phyloP scores from a whole-genome alignment of 1,140 invertebrate genomes.

The Meteorus sp. region DNA sequence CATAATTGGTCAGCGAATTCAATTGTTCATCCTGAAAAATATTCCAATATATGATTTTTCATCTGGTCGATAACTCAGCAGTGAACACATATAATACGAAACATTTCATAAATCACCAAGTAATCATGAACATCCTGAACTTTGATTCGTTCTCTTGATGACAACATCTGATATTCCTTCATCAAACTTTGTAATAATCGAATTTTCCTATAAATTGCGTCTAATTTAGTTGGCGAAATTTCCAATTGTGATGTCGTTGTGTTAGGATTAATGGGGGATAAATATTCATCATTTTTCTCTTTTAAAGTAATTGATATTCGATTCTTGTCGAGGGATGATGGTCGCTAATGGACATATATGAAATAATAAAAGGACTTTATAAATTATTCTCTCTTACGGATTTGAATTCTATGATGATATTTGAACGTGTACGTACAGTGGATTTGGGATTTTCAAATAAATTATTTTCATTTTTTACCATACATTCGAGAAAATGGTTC shows the following conservation, averaged over 20 bases:
- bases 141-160: slow-evolving; percentile 35
- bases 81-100: too few relatives aligned
- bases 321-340: too few relatives aligned
- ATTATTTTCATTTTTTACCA: slow-evolving; percentile 22
- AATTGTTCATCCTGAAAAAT: slow-evolving; percentile 31
- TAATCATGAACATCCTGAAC: slow-evolving; percentile 40
- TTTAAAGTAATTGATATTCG: too few relatives aligned
- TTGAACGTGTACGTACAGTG: neutral
- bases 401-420: too few relatives aligned
- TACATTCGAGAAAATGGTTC: slow-evolving; percentile 39
- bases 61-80: neutral
- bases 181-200: slow-evolving; percentile 35
- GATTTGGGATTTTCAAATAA: neutral
- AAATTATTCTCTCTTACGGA: too few relatives aligned
- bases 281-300: neutral
- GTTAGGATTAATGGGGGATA: neutral
- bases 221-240: neutral
- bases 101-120: slow-evolving; percentile 33
- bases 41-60: slow-evolving; percentile 3
- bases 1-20: slow-evolving; percentile 30
- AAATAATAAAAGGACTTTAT: too few relatives aligned
- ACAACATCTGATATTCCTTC: slow-evolving; percentile 34
- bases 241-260: neutral
- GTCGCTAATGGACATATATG: too few relatives aligned
- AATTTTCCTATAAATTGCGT: slow-evolving; percentile 34